Percentiles rank a stretch among this genome's conserved stretches.
Conservation (phyloP, 2,797 vertebrate species). For the Coregonus suidteri region DNA sequence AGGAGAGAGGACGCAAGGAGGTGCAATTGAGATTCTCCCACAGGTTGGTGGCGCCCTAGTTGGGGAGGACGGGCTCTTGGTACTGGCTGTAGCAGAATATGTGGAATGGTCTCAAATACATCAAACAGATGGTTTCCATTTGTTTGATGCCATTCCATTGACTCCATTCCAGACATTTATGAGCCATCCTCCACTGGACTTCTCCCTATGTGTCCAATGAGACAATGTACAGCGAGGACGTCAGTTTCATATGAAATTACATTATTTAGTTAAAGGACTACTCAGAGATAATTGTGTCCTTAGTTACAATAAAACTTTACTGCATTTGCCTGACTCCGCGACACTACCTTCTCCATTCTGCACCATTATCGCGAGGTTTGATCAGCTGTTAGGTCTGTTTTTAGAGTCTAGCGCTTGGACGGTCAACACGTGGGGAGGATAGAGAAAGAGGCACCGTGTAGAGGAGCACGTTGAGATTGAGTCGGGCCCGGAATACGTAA, state of each 20-base stretch:
- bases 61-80: no score
- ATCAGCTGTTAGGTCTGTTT: constrained; percentile 79
- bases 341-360: constrained; percentile 26
- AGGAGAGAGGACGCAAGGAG: no score
- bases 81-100: no score
- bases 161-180: no score
- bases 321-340: constrained; percentile 40
- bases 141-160: no score
- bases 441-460: constrained; percentile 32
- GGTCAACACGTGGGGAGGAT: constrained; percentile 79
- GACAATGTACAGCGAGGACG: neutral
- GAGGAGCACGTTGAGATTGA: constrained; percentile 54
- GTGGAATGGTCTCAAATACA: no score
- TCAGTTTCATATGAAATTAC: neutral
- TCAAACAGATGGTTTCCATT: no score
- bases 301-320: neutral
- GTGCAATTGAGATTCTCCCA: no score
- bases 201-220: neutral
- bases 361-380: constrained; percentile 71
- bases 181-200: no score
- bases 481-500: constrained; percentile 49
- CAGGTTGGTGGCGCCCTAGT: no score
- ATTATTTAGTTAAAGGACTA: neutral
- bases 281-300: neutral
- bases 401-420: constrained; percentile 64